Evolutionary conservation across 2,113 vertebrate genomes (phyloP).

Genomic region (Melanerpes aurifrons): DNA sequence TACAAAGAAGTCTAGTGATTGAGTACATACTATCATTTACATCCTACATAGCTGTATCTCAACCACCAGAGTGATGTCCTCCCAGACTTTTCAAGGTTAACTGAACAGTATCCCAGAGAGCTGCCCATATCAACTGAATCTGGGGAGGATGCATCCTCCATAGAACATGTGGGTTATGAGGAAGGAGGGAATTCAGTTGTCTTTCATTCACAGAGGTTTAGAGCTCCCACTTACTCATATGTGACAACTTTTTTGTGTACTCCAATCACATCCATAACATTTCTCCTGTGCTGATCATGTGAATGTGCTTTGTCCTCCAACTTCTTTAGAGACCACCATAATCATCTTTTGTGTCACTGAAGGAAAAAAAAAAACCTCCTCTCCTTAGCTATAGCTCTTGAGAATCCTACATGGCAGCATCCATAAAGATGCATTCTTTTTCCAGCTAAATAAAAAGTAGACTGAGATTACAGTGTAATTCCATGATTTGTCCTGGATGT

Average conservation of each 20-base stretch:
- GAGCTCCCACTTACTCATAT: neutral
- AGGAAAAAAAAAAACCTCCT: neutral
- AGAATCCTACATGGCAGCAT: neutral
- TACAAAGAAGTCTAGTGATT: neutral
- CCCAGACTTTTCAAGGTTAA: neutral
- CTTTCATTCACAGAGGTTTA: neutral
- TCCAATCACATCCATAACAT: neutral
- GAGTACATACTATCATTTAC: neutral
- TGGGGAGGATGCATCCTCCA: neutral
- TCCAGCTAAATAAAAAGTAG: neutral
- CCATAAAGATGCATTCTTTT: neutral
- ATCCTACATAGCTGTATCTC: neutral
- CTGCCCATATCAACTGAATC: neutral
- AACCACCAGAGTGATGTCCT: neutral
- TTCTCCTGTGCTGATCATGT: neutral
- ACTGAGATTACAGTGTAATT: conserved; percentile 2
- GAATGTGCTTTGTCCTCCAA: neutral
- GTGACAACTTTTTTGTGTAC: neutral
- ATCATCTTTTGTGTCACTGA: neutral
- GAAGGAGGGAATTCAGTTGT: neutral
- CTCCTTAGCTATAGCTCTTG: neutral
- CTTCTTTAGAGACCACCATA: neutral
- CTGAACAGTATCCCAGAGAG: neutral
- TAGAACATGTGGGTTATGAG: rapidly evolving
- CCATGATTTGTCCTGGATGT: neutral